These are phyloP conservation scores for Entomyzon cyanotis DNA, from an alignment of 2,113 vertebrate genomes.

Conservation along the genomic window DNA sequence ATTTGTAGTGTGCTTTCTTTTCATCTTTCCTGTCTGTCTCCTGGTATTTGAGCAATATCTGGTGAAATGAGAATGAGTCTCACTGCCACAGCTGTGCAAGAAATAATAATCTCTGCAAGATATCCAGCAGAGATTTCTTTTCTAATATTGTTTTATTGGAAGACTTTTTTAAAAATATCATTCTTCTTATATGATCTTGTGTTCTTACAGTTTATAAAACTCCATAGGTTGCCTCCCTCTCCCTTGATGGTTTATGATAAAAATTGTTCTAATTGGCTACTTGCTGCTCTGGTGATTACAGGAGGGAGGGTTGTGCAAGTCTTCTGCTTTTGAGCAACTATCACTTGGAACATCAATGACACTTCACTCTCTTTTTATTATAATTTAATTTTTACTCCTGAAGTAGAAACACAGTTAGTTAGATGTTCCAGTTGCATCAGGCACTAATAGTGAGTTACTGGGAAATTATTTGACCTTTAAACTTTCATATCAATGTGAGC, in stretches of 20 bases:
- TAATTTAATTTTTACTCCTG: background rate
- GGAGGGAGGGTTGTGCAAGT: background rate
- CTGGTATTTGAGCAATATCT: conserved; percentile 25
- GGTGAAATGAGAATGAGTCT: conserved; percentile 7
- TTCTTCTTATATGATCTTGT: background rate
- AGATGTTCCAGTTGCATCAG: background rate
- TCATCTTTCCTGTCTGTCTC: background rate
- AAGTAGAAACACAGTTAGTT: background rate
- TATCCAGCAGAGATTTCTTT: conserved; percentile 9
- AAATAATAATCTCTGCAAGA: conserved; percentile 20
- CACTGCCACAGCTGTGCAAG: background rate
- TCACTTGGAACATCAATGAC: background rate
- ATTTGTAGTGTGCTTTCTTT: background rate
- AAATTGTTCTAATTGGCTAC: background rate
- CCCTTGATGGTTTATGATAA: background rate
- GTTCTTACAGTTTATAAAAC: background rate
- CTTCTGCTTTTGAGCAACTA: background rate
- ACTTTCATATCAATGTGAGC: background rate
- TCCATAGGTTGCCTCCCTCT: background rate
- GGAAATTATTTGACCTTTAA: background rate
- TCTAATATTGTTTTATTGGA: conserved; percentile 1
- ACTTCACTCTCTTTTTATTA: background rate
- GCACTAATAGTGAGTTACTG: background rate
- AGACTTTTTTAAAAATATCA: background rate
- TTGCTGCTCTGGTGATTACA: background rate